Evolutionary conservation across 2,888 invertebrate species (phyloP), one percentile per base, ranked within the genome.

Genomic region (Tipula unca): DNA sequence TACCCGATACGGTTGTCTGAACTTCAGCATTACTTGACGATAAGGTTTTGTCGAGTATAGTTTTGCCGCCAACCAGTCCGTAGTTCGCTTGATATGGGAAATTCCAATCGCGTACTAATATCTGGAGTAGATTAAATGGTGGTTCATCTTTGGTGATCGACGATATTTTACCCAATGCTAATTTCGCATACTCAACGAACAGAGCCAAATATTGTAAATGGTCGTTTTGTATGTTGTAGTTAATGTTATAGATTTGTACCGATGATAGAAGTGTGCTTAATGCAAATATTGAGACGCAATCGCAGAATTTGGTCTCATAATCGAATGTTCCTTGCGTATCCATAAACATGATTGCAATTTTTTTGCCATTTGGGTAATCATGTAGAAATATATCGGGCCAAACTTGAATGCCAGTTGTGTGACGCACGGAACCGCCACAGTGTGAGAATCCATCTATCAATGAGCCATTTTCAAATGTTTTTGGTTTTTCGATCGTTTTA

Each of bases 291-390:
- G 39, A 85, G 10, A 85, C 85, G 29, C 85, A 85, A 17, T 85
- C 85, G 36, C 32, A 13, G 8, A 85, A 29, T 17, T 85, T 39
- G 2, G 54, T 86, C 36, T 84, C 54, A 10, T 83, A 54, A 39
- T 86, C 86, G 35, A 86, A 86, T 20, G 85, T 29, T 82, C 86
- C 86, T 86, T 85, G 86, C 20, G 86, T 86, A 25, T 86, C 86
- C 85, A 86, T 86, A 1, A 86, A 85, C 10, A 85, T 32, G 10
- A 86, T 86, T n/a, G 86, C 85, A 35, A 84, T 29, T 36, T 85
- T 85, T 42, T 85, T 85, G 0, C 84, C 86, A 48, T 85, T 36
- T 1, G 85, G 84, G 29, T 29, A n/a, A n/a, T 48, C 84, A 14
- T 84, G 32, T 29, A 86, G 84, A 25, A 86, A 86, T 13, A 86